Base-by-base conservation (phyloP, 2,113 vertebrate species). In the Capreolus pygargus region DNA sequence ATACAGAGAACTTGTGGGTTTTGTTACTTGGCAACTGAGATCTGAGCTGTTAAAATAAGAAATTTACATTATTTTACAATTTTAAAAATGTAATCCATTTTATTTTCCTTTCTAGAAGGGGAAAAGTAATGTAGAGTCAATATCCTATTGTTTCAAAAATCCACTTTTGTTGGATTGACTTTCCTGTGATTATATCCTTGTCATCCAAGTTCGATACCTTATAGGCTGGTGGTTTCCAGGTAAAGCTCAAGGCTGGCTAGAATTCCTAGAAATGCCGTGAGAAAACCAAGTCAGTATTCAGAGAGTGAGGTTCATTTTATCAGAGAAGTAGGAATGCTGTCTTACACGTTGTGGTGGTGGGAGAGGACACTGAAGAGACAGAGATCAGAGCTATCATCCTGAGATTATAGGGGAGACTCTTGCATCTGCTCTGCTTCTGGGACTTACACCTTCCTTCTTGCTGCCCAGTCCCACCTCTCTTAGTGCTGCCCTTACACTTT, bases 301-400 rank as follows among this genome's bases (percentile, higher is more conserved):
- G 55, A 98, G 87, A 95, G 98, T 86, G 96, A 95, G 91, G 98
- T 98, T 95, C 97, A 98, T 98, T 98, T 98, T 98, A 97, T 98
- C 97, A 98, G 85, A 90, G 88, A 89, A 83, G 28, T 0, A 97
- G 84, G 27, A 96, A 95, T 97, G 91, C 74, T 98, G 64, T 3
- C 84, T 70, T 47, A 25, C 2, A 19, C 11, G 13, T 92, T 12
- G 36, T 43, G 12, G 30, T 84, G 15, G 30, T 84, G 57, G 47
- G n/a, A 82, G 50, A 60, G 60, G 61, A 67, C 30, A 10, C 8
- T 11, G 23, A 60, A 82, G 74, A 79, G 11, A 43, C 82, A 94
- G 82, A 91, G 28, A 50, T 52, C 54, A 70, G 67, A 74, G 25
- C 82, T 54, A 39, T 85, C 36, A 25, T 54, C 19, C 50, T 64